A percentile compares a stretch with the other conserved stretches of the same genome.
These are phyloP conservation scores for Pseudochaenichthys georgianus DNA, from an alignment of 2,797 vertebrate genomes.

Conservation along the genomic window DNA sequence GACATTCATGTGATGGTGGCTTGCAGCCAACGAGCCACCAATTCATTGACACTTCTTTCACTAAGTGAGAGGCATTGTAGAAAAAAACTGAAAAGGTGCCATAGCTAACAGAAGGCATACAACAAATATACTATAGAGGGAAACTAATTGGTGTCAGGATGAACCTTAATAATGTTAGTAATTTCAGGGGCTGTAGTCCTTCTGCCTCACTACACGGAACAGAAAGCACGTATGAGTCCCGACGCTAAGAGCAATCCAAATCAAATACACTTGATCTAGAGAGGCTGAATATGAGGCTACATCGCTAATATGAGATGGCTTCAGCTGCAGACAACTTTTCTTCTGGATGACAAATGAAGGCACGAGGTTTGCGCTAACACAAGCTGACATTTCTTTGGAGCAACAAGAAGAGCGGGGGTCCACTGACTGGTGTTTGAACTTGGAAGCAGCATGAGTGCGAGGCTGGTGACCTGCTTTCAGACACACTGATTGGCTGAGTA, in stretches of 20 bases:
- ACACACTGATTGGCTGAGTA: slow-evolving; percentile 27
- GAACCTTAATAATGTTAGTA: background rate
- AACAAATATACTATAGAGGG: background rate
- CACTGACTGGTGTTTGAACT: slow-evolving; percentile 26
- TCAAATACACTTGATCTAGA: background rate
- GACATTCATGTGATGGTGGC: background rate
- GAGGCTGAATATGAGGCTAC: background rate
- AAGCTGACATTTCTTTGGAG: slow-evolving; percentile 19
- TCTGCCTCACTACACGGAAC: background rate
- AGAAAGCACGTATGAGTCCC: background rate
- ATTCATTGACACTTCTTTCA: too few species aligned
- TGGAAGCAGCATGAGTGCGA: slow-evolving; percentile 11
- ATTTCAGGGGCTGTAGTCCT: background rate
- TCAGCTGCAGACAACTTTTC: slow-evolving; percentile 15
- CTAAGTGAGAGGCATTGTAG: background rate
- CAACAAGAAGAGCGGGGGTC: background rate
- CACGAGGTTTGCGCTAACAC: background rate
- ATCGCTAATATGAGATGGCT: background rate
- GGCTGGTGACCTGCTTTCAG: slow-evolving; percentile 52
- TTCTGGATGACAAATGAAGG: background rate
- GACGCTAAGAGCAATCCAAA: too few species aligned
- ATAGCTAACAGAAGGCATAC: background rate
- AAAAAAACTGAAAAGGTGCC: background rate
- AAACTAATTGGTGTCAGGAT: background rate
- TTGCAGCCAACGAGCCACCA: background rate